Evolutionary conservation across 2,113 vertebrate genomes (phyloP).

Genomic region (Petrocephalus zakoni): DNA sequence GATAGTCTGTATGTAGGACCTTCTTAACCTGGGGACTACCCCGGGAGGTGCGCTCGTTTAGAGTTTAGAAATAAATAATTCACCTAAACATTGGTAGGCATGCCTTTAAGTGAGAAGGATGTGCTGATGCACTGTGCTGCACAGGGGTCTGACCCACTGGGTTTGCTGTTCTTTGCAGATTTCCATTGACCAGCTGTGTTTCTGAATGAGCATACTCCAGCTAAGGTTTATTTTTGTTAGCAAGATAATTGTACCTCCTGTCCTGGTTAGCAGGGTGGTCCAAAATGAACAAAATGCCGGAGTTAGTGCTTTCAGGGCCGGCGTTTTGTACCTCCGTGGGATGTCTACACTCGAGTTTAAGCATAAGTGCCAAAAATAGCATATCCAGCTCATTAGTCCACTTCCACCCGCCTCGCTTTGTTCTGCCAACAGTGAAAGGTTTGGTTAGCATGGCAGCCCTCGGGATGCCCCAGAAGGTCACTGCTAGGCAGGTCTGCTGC

Average conservation of each 20-base stretch:
- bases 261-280: background rate
- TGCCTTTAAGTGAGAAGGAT: background rate
- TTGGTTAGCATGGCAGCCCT: background rate
- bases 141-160: background rate
- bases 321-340: background rate
- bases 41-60: no score
- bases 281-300: background rate
- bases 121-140: background rate
- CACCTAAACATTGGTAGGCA: background rate
- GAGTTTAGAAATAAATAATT: no score
- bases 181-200: background rate
- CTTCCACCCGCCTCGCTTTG: background rate
- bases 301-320: background rate
- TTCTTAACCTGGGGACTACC: no score
- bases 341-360: background rate
- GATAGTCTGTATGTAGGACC: no score
- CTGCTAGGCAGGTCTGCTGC: background rate
- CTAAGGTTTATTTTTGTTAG: background rate
- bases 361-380: background rate
- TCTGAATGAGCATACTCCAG: background rate
- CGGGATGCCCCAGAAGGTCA: background rate
- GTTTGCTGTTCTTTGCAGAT: background rate
- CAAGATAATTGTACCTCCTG: background rate
- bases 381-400: background rate
- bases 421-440: background rate